Base-by-base conservation (phyloP, 2,888 invertebrate genomes). In the Epirrita christyi region DNA sequence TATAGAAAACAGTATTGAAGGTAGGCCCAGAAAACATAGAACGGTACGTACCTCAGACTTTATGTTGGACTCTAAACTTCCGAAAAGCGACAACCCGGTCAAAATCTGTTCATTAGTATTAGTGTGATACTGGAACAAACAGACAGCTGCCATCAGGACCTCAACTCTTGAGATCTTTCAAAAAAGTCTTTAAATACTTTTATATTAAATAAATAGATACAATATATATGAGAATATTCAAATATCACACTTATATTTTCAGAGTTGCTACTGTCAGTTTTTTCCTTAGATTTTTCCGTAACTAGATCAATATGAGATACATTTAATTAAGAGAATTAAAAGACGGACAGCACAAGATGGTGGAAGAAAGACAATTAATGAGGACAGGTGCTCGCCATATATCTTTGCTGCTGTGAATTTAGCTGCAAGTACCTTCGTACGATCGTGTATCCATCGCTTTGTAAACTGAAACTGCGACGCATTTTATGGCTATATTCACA, bases 101-200 rank as follows among this genome's bases (percentile, higher is more conserved):
- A 59, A 59, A 55, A 59, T 59, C 55, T 59, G 59, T 59, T 59
- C 59, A 47, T 59, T 59, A 59, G 55, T 55, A 59, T 55, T 59
- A 59, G 59, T 59, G 55, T 59, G 59, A 55, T 59, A 59, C 59
- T 59, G 59, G 59, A 59, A 59, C 59, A 59, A 59, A 59, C 55
- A 59, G 51, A 59, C 46, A 47, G 14, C 41, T 36, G 28, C 34
- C 42, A 42, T 52, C 15, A 51, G 27, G 37, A 37, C 32, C 44
- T 13, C 52, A 34, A 9, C 15, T 29, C 28, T 7, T 9, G 8
- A 29, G 29, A 37, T 46, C 21, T 34, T 42, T n/a, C n/a, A n/a
- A n/a, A n/a, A n/a, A n/a, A n/a, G n/a, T n/a, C n/a, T 7, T 21
- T 21, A 21, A 21, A 28, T 14, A 34, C 32, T 27, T 47, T 13